Evolutionary conservation across 2,888 invertebrate genomes (phyloP).

Genomic region (Cylindroiulus punctatus): DNA sequence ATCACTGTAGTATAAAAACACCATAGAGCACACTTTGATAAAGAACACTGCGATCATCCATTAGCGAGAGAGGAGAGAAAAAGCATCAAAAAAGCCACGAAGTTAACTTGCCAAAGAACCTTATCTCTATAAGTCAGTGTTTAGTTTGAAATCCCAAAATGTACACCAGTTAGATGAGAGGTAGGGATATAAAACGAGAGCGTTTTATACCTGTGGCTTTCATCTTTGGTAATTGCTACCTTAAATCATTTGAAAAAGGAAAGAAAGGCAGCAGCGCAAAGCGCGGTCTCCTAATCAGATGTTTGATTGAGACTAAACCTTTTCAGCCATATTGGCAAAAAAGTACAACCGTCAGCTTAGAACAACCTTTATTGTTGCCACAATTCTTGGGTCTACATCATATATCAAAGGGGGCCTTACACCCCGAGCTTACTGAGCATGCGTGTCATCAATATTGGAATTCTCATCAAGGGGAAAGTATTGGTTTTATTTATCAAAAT

Average conservation of each 20-base stretch:
- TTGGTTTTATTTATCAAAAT: neutral
- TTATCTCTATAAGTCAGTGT: slow-evolving; percentile 42
- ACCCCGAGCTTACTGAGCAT: neutral
- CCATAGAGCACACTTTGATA: slow-evolving; percentile 36
- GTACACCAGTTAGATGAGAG: slow-evolving; percentile 42
- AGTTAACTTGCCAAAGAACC: slow-evolving; percentile 29
- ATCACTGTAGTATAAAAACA: slow-evolving; percentile 34
- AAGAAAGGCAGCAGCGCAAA: neutral
- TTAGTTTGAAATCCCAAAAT: slow-evolving; percentile 42
- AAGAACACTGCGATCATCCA: slow-evolving; percentile 37
- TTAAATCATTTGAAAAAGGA: slow-evolving; percentile 22
- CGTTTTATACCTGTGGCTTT: slow-evolving; percentile 42
- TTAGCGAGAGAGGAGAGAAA: slow-evolving; percentile 34
- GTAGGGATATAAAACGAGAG: slow-evolving; percentile 28
- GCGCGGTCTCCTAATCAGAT: slow-evolving; percentile 20
- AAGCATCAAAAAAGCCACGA: slow-evolving; percentile 33
- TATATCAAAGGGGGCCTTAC: slow-evolving; percentile 4
- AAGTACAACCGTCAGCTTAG: neutral
- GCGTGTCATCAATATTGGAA: neutral
- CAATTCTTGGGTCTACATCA: neutral
- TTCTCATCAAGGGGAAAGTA: neutral
- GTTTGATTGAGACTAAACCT: slow-evolving; percentile 42
- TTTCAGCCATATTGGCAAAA: slow-evolving; percentile 42
- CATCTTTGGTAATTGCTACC: slow-evolving; percentile 34
- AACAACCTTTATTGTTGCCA: neutral